Base-by-base conservation (phyloP, 2,797 vertebrate species). In the Pipistrellus nathusii region DNA sequence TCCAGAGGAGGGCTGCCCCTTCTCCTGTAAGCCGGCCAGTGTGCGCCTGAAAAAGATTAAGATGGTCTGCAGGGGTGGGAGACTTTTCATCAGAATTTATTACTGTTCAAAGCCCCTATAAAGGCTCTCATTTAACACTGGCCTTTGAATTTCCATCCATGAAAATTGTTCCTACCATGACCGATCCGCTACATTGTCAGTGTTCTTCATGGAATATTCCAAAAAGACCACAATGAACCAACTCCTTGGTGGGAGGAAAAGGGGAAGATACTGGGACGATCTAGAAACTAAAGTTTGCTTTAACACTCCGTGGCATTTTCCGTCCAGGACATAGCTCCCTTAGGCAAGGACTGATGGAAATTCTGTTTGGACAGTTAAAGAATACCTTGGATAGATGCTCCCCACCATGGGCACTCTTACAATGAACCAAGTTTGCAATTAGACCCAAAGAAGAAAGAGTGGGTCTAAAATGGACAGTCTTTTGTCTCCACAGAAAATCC, bases 91-190 rank as follows among this genome's bases (percentile, higher is more conserved):
- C 91, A 96, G 96, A 97, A 98, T 98, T 97, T 98, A 98, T 97
- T 97, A 82, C 96, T 97, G 82, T 95, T 98, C 96, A 97, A 98
- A 98, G 96, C 77, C 93, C 94, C 95, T 88, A 44, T 91, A 96
- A 97, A 95, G 89, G 72, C 96, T 97, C 97, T 96, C 88, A 17
- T 96, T 98, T 95, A 97, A 96, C 95, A 84, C 96, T 80, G 83
- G 96, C 88, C 98, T 98, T 97, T 96, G 96, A 97, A 90, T 97
- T 98, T 95, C 98, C 95, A 93, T 57, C 97, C 97, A 84, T 98
- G 97, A 97, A 98, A 98, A 98, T 96, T 93, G 86, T 96, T 97
- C 96, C 92, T 97, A 96, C 97, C 92, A 1, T 98, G 97, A 97
- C 97, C 95, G 97, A 97, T 97, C 92, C 46, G 90, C 97, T 94